Evolutionary conservation across 2,113 vertebrate genomes (phyloP).

Genomic region (Notarius quadriscutis): DNA sequence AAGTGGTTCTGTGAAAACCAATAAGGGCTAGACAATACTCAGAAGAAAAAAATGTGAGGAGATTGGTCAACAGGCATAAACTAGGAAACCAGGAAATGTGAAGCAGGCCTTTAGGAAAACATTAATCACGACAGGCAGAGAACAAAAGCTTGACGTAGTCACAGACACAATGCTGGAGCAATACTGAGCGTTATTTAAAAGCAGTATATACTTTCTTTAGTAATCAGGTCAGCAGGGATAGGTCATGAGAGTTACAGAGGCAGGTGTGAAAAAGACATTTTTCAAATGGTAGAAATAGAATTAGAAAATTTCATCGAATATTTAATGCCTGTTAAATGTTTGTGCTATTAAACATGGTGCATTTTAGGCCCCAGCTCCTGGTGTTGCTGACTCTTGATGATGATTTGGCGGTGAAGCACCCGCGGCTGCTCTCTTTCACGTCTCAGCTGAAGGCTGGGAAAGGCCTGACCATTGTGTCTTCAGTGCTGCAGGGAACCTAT

Average conservation of each 20-base stretch:
- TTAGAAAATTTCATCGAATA: background rate
- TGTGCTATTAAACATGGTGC: background rate
- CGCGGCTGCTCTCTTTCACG: constrained; percentile 86
- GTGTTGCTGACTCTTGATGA: constrained; percentile 86
- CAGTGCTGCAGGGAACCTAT: constrained; percentile 89
- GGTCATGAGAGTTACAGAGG: too few relatives aligned
- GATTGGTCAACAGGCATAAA: background rate
- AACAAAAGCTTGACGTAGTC: background rate
- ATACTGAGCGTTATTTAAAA: background rate
- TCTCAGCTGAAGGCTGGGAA: constrained; percentile 93
- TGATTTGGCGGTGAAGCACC: constrained; percentile 83
- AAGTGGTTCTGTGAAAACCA: background rate
- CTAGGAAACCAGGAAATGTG: background rate
- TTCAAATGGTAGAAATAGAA: background rate
- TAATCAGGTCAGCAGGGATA: background rate
- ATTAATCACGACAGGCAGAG: background rate
- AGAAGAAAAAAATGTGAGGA: background rate
- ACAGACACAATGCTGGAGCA: background rate
- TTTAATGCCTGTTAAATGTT: background rate
- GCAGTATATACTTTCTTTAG: background rate
- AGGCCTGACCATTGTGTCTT: constrained; percentile 90
- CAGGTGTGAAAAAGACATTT: background rate
- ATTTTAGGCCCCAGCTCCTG: constrained; percentile 85
- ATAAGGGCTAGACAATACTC: background rate
- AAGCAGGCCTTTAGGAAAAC: background rate